Evolutionary conservation across 2,113 vertebrate species (phyloP), one percentile per base, ranked within the genome.

Genomic region (Stomatorhinus ivindoensis): DNA sequence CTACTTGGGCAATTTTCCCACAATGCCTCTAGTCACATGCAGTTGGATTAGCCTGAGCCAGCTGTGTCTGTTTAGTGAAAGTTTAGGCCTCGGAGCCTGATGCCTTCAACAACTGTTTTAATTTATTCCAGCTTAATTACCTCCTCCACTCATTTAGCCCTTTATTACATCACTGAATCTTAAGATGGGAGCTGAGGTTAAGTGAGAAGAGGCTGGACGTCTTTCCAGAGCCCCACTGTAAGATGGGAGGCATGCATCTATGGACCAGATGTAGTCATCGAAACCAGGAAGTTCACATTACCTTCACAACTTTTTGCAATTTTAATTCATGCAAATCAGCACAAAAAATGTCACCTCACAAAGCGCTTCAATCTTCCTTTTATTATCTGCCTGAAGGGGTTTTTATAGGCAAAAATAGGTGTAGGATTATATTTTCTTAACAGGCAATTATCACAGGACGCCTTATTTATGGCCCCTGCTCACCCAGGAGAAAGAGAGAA

Each of bases 381-480:
- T 82, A 88, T 88, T 80, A 76, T 27, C 51, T 84, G 88, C 48
- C 50, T 87, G 35, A 87, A 87, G 44, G 17, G 86, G 46, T 17
- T 86, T 51, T 53, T 86, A 51, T 53, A 39, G 21, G 51, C 73
- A 89, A 89, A 84, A 48, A 82, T 89, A 84, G 73, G 42, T 58
- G 39, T 58, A 89, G 76, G 48, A 89, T 87, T 89, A 73, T 88
- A 90, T 91, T 90, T 90, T 87, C 58, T 89, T 46, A 92, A 65
- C 91, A 89, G 90, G 90, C 90, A 89, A 88, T 93, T 90, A 89
- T 85, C 76, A 58, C 89, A 27, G 48, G 87, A n/a, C 48, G 27
- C 46, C 51, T 55, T 90, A 87, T 85, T 89, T 89, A 51, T 50
- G 86, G 88, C 89, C 47, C 42, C n/a, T 39, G 88, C 84, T 89